Conservation (phyloP, 1,140 invertebrate species). For the Octopus bimaculoides region DNA sequence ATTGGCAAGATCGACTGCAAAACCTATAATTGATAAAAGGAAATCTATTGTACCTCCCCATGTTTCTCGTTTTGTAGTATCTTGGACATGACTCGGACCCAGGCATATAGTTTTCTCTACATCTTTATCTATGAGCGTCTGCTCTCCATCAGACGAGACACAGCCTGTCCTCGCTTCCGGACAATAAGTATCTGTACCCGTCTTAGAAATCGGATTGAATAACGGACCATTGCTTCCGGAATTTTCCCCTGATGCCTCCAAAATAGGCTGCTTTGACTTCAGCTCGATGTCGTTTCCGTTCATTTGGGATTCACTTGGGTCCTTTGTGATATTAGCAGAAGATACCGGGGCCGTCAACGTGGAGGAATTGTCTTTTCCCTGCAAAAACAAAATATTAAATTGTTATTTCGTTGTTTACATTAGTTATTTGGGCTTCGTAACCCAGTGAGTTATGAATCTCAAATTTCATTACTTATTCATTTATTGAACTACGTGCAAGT, state of each 20-base stretch:
- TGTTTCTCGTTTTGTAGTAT: neutral
- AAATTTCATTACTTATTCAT: too few species aligned
- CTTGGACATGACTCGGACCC: neutral
- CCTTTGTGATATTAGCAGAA: neutral
- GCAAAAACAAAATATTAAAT: neutral
- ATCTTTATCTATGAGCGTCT: neutral
- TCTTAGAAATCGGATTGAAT: neutral
- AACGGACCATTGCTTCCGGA: neutral
- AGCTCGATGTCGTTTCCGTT: slow-evolving; percentile 4
- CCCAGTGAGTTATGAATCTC: too few species aligned
- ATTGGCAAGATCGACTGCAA: slow-evolving; percentile 11
- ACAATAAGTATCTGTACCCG: too few species aligned
- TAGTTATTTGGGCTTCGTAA: too few species aligned
- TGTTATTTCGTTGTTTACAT: too few species aligned
- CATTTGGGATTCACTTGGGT: neutral
- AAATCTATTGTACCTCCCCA: slow-evolving; percentile 10
- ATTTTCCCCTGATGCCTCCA: neutral
- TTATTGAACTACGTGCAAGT: too few species aligned
- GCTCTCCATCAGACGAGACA: neutral
- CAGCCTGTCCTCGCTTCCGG: neutral
- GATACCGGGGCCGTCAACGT: neutral
- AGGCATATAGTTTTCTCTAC: neutral
- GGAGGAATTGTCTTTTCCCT: neutral
- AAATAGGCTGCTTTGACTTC: neutral
- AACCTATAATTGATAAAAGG: slow-evolving; percentile 7